Percentiles rank a stretch among this genome's conserved stretches.
These are phyloP conservation scores for Pantherophis alleghaniensis DNA, from an alignment of 2,797 vertebrate genomes.

Conservation along the genomic window DNA sequence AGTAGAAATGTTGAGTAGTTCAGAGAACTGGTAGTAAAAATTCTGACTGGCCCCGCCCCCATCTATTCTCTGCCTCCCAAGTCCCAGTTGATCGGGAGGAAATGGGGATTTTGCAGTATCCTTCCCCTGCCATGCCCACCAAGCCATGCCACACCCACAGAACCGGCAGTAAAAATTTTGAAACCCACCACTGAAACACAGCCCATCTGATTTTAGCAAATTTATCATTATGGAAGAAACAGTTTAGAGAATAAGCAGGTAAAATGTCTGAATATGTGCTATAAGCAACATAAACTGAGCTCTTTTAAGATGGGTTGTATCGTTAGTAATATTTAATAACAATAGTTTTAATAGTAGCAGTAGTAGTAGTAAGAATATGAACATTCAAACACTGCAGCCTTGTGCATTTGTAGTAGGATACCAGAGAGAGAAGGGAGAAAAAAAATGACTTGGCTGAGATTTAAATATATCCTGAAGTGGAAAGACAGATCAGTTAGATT, in stretches of 20 bases:
- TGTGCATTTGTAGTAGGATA: background rate
- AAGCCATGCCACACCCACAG: no score
- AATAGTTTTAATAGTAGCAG: background rate
- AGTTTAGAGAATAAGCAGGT: background rate
- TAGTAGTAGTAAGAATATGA: background rate
- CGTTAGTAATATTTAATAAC: background rate
- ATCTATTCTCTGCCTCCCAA: no score
- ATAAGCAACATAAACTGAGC: background rate
- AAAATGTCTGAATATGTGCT: background rate
- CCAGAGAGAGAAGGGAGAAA: background rate
- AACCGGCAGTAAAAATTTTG: no score
- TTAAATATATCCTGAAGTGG: conserved; percentile 1
- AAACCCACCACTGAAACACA: no score
- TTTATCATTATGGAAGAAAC: background rate
- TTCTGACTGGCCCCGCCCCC: no score
- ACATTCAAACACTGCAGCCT: background rate
- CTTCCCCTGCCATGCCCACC: no score
- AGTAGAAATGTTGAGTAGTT: no score
- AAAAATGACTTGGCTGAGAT: background rate
- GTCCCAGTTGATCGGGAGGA: no score
- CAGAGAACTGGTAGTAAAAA: no score
- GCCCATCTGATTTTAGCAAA: background rate
- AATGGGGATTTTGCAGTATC: no score
- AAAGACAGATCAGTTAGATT: conserved; percentile 18
- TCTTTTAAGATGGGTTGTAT: background rate